Percentiles rank a stretch among this genome's conserved stretches.
phyloP scores from a whole-genome alignment of 2,113 vertebrate genomes.

The Mesembrinibis cayennensis region DNA sequence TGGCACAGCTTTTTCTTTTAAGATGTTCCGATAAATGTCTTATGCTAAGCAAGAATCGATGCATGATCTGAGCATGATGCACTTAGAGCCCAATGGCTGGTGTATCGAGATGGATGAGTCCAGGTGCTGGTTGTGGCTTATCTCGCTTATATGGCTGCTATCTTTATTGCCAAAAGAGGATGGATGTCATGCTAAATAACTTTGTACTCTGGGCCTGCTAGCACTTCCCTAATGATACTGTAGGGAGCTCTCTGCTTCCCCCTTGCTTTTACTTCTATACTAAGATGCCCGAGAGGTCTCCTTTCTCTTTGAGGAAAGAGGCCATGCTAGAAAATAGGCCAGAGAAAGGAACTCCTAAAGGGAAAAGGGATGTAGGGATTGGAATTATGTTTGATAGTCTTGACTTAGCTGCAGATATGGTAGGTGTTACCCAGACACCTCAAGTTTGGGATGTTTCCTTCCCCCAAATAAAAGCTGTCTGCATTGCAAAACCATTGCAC shows the following conservation, averaged over 20 bases:
- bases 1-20: not conserved
- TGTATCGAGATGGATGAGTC: not conserved
- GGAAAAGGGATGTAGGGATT: not conserved
- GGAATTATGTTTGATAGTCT: not conserved
- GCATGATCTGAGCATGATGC: not conserved
- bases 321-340: not conserved
- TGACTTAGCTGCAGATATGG: not conserved
- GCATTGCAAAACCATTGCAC: not conserved
- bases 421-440: not conserved
- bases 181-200: not conserved
- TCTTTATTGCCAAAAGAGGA: not conserved
- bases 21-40: not conserved
- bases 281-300: not conserved
- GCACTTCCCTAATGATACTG: not conserved
- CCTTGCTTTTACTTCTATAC: not conserved
- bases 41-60: not conserved
- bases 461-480: not conserved
- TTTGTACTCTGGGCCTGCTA: not conserved
- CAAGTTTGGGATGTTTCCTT: not conserved
- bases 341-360: not conserved
- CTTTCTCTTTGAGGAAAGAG: not conserved
- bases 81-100: not conserved
- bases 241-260: not conserved
- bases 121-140: not conserved
- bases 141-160: not conserved